Evolutionary conservation across 2,113 vertebrate species (phyloP).

Genomic region (Podocnemis expansa): DNA sequence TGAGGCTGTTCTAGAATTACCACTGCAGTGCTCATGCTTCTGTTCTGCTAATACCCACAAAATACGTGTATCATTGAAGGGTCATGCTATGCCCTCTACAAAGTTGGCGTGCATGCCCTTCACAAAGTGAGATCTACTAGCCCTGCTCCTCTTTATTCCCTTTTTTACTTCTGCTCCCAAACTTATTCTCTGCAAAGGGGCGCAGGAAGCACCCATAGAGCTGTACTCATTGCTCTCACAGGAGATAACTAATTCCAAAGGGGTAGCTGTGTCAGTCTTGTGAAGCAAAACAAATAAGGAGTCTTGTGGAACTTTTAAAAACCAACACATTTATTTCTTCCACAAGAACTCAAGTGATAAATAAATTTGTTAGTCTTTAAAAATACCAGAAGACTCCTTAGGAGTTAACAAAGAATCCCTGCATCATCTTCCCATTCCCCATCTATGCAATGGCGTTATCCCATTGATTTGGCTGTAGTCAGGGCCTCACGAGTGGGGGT

Average conservation of each 20-base stretch:
- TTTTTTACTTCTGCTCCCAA: neutral
- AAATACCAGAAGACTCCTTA: no score
- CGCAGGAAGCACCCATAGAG: neutral
- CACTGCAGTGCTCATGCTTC: neutral
- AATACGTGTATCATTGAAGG: neutral
- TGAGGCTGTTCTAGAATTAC: conserved; percentile 28
- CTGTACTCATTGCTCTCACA: neutral
- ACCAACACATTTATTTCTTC: no score
- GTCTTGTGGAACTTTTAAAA: no score
- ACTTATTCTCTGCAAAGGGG: neutral
- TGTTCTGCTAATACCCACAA: neutral
- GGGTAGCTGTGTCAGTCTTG: no score
- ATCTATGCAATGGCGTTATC: rapidly evolving
- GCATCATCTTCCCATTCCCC: neutral
- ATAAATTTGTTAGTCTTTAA: no score
- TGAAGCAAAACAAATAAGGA: no score
- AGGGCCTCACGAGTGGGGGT: neutral
- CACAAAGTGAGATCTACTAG: rapidly evolving
- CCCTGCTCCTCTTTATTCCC: neutral
- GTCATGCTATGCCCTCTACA: neutral
- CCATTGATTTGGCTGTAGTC: conserved; percentile 5
- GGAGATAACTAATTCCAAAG: neutral
- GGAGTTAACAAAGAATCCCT: neutral
- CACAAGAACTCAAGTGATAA: no score
- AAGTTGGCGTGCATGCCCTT: neutral